Base-by-base conservation (phyloP, 1,140 invertebrate species). In the Vanessa tameamea region DNA sequence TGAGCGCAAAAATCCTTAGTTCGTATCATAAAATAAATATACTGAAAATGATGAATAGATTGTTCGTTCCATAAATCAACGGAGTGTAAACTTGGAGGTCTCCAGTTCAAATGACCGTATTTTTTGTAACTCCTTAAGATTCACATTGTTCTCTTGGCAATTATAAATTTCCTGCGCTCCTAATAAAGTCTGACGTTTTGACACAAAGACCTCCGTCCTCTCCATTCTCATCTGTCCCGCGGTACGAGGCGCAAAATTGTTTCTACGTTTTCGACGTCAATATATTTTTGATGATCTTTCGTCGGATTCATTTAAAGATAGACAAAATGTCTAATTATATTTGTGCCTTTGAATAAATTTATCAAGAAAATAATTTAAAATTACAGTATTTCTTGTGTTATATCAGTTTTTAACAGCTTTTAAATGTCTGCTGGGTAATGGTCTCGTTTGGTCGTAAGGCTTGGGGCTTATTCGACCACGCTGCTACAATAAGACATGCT, bases 151-250 rank as follows among this genome's bases (percentile, higher is more conserved):
- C 74, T 76, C 64, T 51, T 69, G 57, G 74, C 65, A 76, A 76
- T 76, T 76, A 76, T 76, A 76, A 76, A 76, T 76, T 76, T 73
- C 63, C 74, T 65, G 57, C 55, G 26, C 20, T 72, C 57, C 65
- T 76, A 76, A 76, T 76, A 76, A 72, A 72, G 64, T 76, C 26
- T 76, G 69, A 76, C 74, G 69, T 76, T 64, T 68, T 76, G 64
- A 68, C 74, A 76, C 69, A 76, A 76, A 76, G 57, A 71, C 64
- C 64, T 65, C 47, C 48, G 23, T n/a, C 23, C 48, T 12, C 57
- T 64, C 26, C 68, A 37, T 63, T 69, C 57, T 72, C 63, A 68
- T 72, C 64, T 61, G 69, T 51, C 61, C 31, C 65, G 57, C 61
- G 23, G 51, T 50, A 47, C 5, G 23, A 63, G 47, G 13, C 13